Conservation (phyloP, 2,113 vertebrate genomes). For the Caretta caretta region DNA sequence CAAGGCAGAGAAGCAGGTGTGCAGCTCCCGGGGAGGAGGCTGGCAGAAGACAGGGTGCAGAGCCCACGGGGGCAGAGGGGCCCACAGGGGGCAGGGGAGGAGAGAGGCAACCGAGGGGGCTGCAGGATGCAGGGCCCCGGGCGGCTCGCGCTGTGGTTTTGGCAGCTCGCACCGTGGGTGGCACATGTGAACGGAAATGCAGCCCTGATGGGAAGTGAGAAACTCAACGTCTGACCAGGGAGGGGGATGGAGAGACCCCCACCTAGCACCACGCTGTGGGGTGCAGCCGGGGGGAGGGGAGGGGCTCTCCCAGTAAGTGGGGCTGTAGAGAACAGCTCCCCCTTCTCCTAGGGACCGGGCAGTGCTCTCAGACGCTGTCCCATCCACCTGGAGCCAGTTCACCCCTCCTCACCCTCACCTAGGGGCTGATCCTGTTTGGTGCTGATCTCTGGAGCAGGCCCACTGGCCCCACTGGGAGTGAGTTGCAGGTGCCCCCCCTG, state of each 20-base stretch:
- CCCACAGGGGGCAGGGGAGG: neutral
- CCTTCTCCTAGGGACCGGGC: too few species aligned
- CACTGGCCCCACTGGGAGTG: neutral
- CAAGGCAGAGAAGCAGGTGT: neutral
- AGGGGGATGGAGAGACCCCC: neutral
- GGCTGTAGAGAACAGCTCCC: neutral
- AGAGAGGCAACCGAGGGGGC: neutral
- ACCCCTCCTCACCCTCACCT: neutral
- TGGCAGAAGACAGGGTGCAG: neutral
- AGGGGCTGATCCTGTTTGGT: neutral
- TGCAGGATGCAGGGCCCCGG: neutral
- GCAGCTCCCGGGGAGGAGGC: neutral
- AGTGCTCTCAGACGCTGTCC: neutral
- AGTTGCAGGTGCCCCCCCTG: neutral
- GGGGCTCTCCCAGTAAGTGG: neutral
- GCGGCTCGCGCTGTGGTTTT: neutral
- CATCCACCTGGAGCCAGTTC: neutral
- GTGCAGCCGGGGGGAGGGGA: neutral
- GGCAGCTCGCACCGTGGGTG: neutral
- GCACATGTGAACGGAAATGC: neutral
- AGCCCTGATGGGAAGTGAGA: neutral
- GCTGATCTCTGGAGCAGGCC: neutral
- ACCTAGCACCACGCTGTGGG: too few species aligned
- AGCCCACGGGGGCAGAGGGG: neutral
- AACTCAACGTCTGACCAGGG: neutral